phyloP scores from a whole-genome alignment of 1,140 invertebrate genomes.

The Piezodorus guildinii region DNA sequence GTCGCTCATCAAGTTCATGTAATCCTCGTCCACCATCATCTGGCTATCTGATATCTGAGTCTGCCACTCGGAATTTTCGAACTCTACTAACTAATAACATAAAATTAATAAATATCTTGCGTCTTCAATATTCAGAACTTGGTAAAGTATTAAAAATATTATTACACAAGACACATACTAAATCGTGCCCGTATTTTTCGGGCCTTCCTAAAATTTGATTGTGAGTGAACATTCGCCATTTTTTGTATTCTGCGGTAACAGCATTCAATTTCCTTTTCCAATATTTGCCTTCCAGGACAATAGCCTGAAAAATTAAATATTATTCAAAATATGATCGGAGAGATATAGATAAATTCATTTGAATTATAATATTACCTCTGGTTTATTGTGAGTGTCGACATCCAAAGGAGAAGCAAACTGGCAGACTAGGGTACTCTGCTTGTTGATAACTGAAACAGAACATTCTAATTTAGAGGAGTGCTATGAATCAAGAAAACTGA shows the following conservation, averaged over 20 bases:
- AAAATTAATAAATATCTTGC: background rate
- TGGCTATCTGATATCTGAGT: conserved; percentile 43
- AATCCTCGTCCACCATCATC: conserved; percentile 76
- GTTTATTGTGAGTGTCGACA: conserved; percentile 87
- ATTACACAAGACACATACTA: conserved; percentile 38
- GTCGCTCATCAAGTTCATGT: conserved; percentile 81
- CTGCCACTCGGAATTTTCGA: conserved; percentile 66
- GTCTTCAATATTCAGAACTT: background rate
- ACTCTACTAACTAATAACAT: conserved; percentile 38
- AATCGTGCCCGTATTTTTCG: conserved; percentile 56
- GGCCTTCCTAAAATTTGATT: conserved; percentile 65
- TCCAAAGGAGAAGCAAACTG: conserved; percentile 92
- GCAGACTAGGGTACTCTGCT: conserved; percentile 78
- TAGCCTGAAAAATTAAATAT: conserved; percentile 47
- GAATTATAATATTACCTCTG: conserved; percentile 63
- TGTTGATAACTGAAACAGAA: conserved; percentile 73
- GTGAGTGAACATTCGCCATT: conserved; percentile 94
- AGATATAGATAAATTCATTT: background rate
- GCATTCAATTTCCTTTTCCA: conserved; percentile 95
- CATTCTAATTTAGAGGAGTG: too few species aligned
- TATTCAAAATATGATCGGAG: background rate
- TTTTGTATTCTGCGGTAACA: conserved; percentile 97
- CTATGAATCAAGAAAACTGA: too few species aligned
- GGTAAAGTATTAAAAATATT: background rate
- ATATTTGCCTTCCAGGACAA: conserved; percentile 95